Percentiles rank a stretch among this genome's conserved stretches.
Evolutionary conservation across 2,888 invertebrate species (phyloP).

Genomic region (Patella caerulea): DNA sequence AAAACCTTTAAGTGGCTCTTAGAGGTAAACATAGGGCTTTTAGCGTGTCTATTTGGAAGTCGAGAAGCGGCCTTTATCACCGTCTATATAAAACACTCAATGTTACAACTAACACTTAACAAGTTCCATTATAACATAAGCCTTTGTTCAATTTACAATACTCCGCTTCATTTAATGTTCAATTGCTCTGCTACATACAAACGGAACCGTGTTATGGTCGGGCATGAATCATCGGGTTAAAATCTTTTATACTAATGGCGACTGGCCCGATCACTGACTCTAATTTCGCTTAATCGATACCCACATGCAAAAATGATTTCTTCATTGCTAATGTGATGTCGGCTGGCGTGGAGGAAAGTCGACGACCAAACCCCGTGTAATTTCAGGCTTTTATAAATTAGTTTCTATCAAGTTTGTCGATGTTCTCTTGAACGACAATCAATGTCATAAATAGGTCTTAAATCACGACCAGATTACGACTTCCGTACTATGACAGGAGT

Average conservation of each 20-base stretch:
- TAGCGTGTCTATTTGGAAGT: conserved; percentile 9
- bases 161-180: conserved; percentile 5
- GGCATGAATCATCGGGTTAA: background rate
- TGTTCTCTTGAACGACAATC: conserved; percentile 13
- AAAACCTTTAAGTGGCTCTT: conserved; percentile 5
- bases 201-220: background rate
- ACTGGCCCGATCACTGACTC: too few species aligned
- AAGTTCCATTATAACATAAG: conserved; percentile 3
- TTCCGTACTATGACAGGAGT: background rate
- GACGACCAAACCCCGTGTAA: background rate
- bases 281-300: too few species aligned
- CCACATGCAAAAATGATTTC: too few species aligned
- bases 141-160: conserved; percentile 10
- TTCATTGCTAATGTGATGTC: too few species aligned
- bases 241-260: too few species aligned
- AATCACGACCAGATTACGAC: conserved; percentile 11
- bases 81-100: conserved; percentile 3
- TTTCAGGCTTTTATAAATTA: conserved; percentile 1
- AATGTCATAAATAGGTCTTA: conserved; percentile 4
- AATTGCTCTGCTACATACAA: conserved; percentile 2
- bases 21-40: conserved; percentile 9
- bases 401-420: conserved; percentile 5
- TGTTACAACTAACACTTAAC: background rate
- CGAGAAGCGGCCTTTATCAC: conserved; percentile 8
- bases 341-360: too few species aligned